Evolutionary conservation across 2,888 invertebrate genomes (phyloP), one percentile per base, ranked within the genome.

Genomic region (Crepidodera aurea): DNA sequence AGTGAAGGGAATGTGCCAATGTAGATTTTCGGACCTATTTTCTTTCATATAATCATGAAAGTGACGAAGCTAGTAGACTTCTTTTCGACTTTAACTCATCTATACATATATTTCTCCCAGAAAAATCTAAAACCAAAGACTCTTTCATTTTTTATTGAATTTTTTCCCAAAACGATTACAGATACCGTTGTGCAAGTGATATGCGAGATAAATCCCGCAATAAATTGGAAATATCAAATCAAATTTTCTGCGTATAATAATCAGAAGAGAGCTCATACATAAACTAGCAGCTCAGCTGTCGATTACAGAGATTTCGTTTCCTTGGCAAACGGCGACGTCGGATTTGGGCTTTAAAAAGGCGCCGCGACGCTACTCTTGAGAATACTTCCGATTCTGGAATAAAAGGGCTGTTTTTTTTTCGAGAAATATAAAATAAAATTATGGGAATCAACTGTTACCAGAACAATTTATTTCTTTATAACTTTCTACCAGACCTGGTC

Each of bases 221-320:
- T 22, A 64, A 62, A 62, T 60, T 60, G 60, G 42, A 62, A 34
- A 53, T 58, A 51, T 65, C 58, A 51, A 64, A 60, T 64, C 56
- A 53, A 61, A 63, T 53, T 51, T 58, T 60, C 64, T 34, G 15
- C 48, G 56, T 37, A 60, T 60, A 25, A 60, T 60, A 62, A 62
- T 62, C 53, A 62, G 27, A 42, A 56, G 44, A 22, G 56, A 50
- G 51, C 48, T 57, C 61, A 48, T 53, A 54, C 53, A 62, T 62
- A 63, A 63, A 63, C 59, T 63, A 63, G 34, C 55, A n/a, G 55
- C 63, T 63, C 55, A 63, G 56, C 60, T 63, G 63, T 63, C 51
- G 44, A 63, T 63, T 60, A 56, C 55, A 60, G 63, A 56, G 63
- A 50, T 51, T 59, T 51, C 15, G 29, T 51, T 59, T 51, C 15